Conservation (phyloP, 2,888 invertebrate species). For the Lydus trimaculatus region DNA sequence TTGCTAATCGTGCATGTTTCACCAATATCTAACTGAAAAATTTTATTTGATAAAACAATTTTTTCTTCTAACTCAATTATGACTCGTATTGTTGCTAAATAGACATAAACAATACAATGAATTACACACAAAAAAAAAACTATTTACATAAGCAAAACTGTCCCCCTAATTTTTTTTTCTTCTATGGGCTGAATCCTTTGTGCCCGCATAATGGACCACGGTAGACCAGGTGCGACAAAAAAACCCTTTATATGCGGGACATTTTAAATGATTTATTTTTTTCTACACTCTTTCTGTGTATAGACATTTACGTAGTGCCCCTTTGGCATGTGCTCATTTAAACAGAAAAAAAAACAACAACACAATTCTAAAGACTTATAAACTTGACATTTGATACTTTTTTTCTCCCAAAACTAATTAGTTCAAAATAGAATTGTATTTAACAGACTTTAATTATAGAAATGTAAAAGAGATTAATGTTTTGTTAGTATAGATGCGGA, state of each 20-base stretch:
- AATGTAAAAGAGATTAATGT: constrained; percentile 16
- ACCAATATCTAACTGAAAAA: not conserved
- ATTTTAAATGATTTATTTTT: constrained; percentile 56
- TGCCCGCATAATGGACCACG: constrained; percentile 53
- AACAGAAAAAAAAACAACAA: constrained; percentile 13
- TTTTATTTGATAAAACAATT: no score
- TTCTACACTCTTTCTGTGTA: constrained; percentile 28
- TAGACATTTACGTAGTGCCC: not conserved
- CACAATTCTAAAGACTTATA: not conserved
- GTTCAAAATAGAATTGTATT: not conserved
- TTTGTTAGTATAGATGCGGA: not conserved
- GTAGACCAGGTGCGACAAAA: constrained; percentile 57
- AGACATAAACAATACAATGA: constrained; percentile 19
- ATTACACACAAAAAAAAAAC: constrained; percentile 41
- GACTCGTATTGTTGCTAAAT: constrained; percentile 37
- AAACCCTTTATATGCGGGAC: constrained; percentile 54
- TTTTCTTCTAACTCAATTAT: constrained; percentile 15
- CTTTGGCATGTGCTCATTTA: constrained; percentile 47
- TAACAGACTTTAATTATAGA: constrained; percentile 3
- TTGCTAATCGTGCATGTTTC: not conserved
- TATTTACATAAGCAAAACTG: constrained; percentile 52
- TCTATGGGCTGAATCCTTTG: constrained; percentile 42
- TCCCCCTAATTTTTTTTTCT: constrained; percentile 31
- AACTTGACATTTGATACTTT: constrained; percentile 24
- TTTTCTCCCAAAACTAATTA: constrained; percentile 23